Conservation (phyloP, 2,797 vertebrate genomes). For the Chanos chanos region DNA sequence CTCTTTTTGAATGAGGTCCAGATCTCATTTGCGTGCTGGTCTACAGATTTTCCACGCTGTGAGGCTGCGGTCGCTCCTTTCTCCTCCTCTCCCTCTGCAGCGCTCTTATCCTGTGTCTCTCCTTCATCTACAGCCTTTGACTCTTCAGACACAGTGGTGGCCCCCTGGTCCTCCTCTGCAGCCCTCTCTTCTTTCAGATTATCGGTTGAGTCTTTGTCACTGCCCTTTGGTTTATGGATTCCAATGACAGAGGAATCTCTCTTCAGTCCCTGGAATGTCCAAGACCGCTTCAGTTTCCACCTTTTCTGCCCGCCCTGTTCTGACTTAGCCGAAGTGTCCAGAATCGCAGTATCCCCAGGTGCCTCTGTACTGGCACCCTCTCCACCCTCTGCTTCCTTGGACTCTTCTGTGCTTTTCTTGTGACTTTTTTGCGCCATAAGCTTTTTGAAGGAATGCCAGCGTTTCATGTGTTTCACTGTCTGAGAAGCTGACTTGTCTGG, state of each 20-base stretch:
- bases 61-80: constrained; percentile 32
- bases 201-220: constrained; percentile 63
- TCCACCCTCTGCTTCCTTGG: constrained; percentile 62
- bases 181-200: constrained; percentile 51
- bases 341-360: constrained; percentile 66
- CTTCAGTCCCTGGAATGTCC: constrained; percentile 80
- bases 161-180: constrained; percentile 37
- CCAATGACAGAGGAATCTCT: constrained; percentile 73
- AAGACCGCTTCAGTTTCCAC: constrained; percentile 79
- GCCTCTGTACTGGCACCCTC: constrained; percentile 58
- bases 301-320: constrained; percentile 73
- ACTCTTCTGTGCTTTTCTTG: constrained; percentile 65
- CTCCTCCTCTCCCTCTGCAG: constrained; percentile 42
- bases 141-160: constrained; percentile 30
- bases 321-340: constrained; percentile 65
- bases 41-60: constrained; percentile 53
- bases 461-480: constrained; percentile 71
- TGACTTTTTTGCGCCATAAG: constrained; percentile 76
- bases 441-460: constrained; percentile 82
- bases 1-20: constrained; percentile 81
- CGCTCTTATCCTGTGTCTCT: constrained; percentile 38
- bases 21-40: constrained; percentile 77
- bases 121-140: constrained; percentile 37
- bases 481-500: constrained; percentile 62
- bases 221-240: constrained; percentile 66